These are phyloP conservation scores for Brachypalpus laphriformis DNA, from an alignment of 2,888 invertebrate species.

Conservation along the genomic window DNA sequence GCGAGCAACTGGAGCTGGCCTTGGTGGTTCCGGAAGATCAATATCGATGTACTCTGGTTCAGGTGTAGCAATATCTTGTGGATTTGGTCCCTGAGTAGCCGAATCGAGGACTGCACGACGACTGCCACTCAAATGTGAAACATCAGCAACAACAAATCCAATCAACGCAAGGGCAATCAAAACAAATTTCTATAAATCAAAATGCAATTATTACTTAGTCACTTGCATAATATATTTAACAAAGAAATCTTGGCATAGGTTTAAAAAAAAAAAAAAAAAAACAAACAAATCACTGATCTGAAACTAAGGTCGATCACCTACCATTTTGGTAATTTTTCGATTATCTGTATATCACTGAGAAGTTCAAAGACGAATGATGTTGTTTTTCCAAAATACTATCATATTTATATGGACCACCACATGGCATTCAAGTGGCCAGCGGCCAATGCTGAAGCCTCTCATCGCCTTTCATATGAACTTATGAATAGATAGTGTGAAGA, in stretches of 20 bases:
- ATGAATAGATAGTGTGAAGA: slow-evolving; percentile 33
- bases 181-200: slow-evolving; percentile 78
- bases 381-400: slow-evolving; percentile 80
- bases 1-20: slow-evolving; percentile 74
- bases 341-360: slow-evolving; percentile 79
- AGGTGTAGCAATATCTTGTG: slow-evolving; percentile 82
- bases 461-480: slow-evolving; percentile 56
- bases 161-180: slow-evolving; percentile 78
- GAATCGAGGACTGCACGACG: slow-evolving; percentile 79
- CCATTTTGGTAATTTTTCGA: slow-evolving; percentile 60
- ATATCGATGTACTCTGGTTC: slow-evolving; percentile 82
- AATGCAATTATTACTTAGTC: slow-evolving; percentile 11
- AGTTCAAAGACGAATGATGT: slow-evolving; percentile 83
- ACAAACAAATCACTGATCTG: slow-evolving; percentile 6
- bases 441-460: slow-evolving; percentile 62
- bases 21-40: slow-evolving; percentile 78
- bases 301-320: slow-evolving; percentile 63
- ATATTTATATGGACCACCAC: slow-evolving; percentile 79
- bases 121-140: slow-evolving; percentile 35
- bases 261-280: background rate
- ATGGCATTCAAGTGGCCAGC: slow-evolving; percentile 60
- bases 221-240: slow-evolving; percentile 25
- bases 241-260: background rate
- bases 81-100: slow-evolving; percentile 82
- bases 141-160: slow-evolving; percentile 77